Evolutionary conservation across 2,113 vertebrate species (phyloP), one percentile per base, ranked within the genome.

Genomic region (Salminus brasiliensis): DNA sequence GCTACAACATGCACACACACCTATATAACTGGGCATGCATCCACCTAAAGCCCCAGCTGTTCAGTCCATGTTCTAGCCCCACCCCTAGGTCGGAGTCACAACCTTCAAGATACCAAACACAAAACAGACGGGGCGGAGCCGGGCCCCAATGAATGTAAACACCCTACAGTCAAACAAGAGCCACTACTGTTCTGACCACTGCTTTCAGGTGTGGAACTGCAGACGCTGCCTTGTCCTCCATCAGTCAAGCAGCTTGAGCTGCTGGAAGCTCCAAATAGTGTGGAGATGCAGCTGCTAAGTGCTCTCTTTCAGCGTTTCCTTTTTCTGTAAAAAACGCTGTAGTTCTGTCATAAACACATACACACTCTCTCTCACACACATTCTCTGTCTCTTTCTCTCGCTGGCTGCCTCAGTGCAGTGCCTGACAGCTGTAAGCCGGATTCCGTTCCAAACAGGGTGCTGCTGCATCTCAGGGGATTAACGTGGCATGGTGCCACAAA

Each of bases 391-490:
- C 63, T 8, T 2, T 45, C 65, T 30, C 55, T 55, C 15, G 16
- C 52, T 74, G 21, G 23, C 45, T 59, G 65, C 41, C 36, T 60
- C 60, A 69, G 6, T 47, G 39, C 62, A 47, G 62, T 60, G 57
- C 63, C 73, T 80, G 80, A 59, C 82, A 82, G 85, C 74, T 62
- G 53, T 72, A 69, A 80, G 79, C 81, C 81, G 59, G 27, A 82
- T 74, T 72, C 74, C 55, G 62, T 41, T 81, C 39, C 75, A 81
- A 83, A 80, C 41, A 76, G 65, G 77, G 86, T 83, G 75, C 78
- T 60, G 69, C 71, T 71, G 66, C 16, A 52, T 74, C 80, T 84
- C 74, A 15, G 72, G 78, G 84, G 80, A 82, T 80, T 74, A 79
- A 59, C 52, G 25, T 74, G 79, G 70, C 69, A 74, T 29, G 30